These are phyloP conservation scores for Pseudococcus jackbeardsleyi DNA, from an alignment of 2,888 invertebrate species.

Conservation along the genomic window DNA sequence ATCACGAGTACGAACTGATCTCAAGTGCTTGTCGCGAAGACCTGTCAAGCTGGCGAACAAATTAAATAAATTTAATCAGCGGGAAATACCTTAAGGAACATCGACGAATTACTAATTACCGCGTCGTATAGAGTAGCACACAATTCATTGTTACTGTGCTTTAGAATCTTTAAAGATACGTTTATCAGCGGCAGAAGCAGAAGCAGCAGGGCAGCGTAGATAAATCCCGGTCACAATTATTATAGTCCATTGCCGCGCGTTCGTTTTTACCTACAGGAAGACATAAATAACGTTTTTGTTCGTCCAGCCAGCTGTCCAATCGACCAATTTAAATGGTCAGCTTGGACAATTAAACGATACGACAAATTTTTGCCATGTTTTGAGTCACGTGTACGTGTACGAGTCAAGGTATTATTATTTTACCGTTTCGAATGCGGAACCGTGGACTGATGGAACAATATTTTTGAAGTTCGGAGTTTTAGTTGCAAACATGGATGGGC, in stretches of 20 bases:
- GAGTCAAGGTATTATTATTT: too few species aligned
- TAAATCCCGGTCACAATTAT: neutral
- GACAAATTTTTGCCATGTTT: neutral
- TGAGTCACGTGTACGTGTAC: neutral
- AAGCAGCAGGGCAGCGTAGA: too few species aligned
- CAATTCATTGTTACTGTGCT: neutral
- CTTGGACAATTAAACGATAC: neutral
- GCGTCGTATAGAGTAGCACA: conserved; percentile 1
- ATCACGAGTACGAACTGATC: conserved; percentile 26
- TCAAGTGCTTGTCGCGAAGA: neutral
- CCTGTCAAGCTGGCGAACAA: conserved; percentile 15
- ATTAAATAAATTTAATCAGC: conserved; percentile 29
- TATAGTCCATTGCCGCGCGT: neutral
- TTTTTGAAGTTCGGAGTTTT: too few species aligned
- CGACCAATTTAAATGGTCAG: conserved; percentile 7
- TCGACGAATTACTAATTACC: conserved; percentile 49
- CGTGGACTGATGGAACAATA: too few species aligned
- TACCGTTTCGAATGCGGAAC: too few species aligned
- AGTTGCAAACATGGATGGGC: too few species aligned
- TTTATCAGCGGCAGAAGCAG: too few species aligned
- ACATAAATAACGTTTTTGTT: neutral
- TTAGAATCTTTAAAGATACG: neutral
- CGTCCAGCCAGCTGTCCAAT: neutral
- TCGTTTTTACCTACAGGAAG: neutral
- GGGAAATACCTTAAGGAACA: conserved; percentile 42